These are phyloP conservation scores for Mesembrinibis cayennensis DNA, from an alignment of 2,113 vertebrate genomes.

Conservation along the genomic window DNA sequence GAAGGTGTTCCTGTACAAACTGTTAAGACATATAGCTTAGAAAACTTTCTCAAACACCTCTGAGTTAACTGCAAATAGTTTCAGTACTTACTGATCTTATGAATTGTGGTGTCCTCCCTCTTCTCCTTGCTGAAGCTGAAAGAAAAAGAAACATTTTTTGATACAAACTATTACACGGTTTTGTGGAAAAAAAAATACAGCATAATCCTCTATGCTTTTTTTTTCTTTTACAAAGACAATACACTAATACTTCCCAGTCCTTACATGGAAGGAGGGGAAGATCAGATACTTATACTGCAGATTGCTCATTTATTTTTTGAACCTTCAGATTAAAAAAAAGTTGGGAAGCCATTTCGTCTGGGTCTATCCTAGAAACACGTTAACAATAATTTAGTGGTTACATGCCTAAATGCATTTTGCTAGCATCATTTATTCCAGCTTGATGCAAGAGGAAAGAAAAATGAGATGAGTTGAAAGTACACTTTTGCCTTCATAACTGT, in stretches of 20 bases:
- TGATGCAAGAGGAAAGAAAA: not conserved
- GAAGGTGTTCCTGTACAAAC: not conserved
- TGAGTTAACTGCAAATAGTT: not conserved
- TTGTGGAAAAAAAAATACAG: not conserved
- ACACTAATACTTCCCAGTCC: not conserved
- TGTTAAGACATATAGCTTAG: not conserved
- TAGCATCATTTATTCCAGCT: not conserved
- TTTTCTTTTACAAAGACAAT: not conserved
- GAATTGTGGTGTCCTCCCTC: not conserved
- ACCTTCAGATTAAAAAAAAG: not conserved
- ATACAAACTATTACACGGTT: not conserved
- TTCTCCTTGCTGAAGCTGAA: slow-evolving; percentile 50
- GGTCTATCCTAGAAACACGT: not conserved
- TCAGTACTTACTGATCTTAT: slow-evolving; percentile 59
- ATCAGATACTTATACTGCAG: not conserved
- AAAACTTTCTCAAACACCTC: not conserved
- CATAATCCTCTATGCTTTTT: not conserved
- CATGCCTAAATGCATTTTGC: not conserved
- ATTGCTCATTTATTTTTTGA: not conserved
- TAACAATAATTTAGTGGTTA: not conserved
- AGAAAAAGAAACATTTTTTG: not conserved
- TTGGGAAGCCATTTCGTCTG: not conserved
- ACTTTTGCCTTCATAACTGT: not conserved
- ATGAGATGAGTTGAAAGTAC: not conserved
- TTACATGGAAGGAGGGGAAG: not conserved